A percentile compares a stretch with the other conserved stretches of the same genome.
Evolutionary conservation across 1,140 invertebrate species (phyloP).

Genomic region (Drosophila erecta): DNA sequence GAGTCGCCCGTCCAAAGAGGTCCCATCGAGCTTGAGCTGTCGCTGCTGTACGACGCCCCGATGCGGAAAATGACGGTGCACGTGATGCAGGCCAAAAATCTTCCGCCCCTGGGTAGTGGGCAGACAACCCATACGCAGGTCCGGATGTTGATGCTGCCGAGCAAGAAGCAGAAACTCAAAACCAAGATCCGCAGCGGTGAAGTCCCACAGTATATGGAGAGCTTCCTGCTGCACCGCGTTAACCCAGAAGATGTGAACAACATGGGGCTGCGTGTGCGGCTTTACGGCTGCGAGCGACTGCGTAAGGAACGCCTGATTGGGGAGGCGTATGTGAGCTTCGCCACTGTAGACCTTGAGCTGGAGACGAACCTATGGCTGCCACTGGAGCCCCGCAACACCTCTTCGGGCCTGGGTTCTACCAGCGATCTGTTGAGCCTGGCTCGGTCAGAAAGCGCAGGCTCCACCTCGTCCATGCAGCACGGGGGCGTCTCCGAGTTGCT

Average conservation of each 20-base stretch:
- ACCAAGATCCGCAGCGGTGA: constrained; percentile 95
- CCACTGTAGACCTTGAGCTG: constrained; percentile 93
- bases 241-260: constrained; percentile 97
- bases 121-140: constrained; percentile 93
- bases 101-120: constrained; percentile 90
- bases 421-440: constrained; percentile 92
- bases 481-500: constrained; percentile 95
- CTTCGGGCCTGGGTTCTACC: constrained; percentile 87
- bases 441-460: constrained; percentile 95
- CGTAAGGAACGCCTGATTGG: constrained; percentile 94
- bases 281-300: constrained; percentile 96
- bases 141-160: constrained; percentile 93
- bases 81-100: constrained; percentile 93
- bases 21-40: constrained; percentile 91
- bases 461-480: constrained; percentile 95
- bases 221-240: constrained; percentile 95
- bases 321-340: constrained; percentile 95
- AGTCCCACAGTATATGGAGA: constrained; percentile 96
- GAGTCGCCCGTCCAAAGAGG: constrained; percentile 81
- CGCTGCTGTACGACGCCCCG: constrained; percentile 94
- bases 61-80: constrained; percentile 95
- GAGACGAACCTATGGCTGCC: constrained; percentile 96
- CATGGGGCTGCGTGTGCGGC: constrained; percentile 94
- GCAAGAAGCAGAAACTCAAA: constrained; percentile 97
- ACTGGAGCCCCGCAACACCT: constrained; percentile 92